Evolutionary conservation across 2,113 vertebrate genomes (phyloP), one percentile per base, ranked within the genome.

Genomic region (Vulpes ferrilata): DNA sequence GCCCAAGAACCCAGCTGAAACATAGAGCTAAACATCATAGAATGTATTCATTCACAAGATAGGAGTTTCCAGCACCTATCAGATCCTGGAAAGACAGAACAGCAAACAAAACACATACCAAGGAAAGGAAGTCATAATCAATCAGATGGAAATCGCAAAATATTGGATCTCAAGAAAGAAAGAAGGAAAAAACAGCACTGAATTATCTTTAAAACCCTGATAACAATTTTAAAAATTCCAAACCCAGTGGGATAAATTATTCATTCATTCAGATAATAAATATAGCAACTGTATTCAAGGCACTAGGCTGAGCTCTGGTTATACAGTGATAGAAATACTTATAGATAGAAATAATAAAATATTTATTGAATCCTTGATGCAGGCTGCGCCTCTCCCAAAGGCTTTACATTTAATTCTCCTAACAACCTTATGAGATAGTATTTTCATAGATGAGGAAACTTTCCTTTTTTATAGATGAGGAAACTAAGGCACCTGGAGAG

Each of bases 61-160:
- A 80, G 83, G 13, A 48, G 30, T 69, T 92, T 97, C 83, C 16
- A 30, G 27, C 2, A 67, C 4, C 32, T 92, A 85, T 12, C 74
- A 71, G 17, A 32, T 78, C 48, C 27, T 73, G 10, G 32, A 32
- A 69, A 86, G n/a, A 92, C 13, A 48, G 38, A 55, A 86, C 0
- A 55, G 62, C 9, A 48, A 88, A 95, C 12, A 74, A 64, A 87
- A 86, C 38, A 88, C 23, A 5, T 20, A 69, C 35, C 57, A 90
- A 67, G 55, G 25, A 82, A 90, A 92, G 3, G 85, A 90, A 86
- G 57, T 23, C 30, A 88, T 15, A 55, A 80, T 60, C 25, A 83
- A 23, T 65, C 53, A 89, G 69, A 97, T 96, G 53, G 20, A 80
- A 96, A 64, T 79, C 80, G 84, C 84, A 88, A 93, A 94, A 83